Percentiles rank a stretch among this genome's conserved stretches.
Evolutionary conservation across 2,888 invertebrate genomes (phyloP).

Genomic region (Himalopsyche anomala): DNA sequence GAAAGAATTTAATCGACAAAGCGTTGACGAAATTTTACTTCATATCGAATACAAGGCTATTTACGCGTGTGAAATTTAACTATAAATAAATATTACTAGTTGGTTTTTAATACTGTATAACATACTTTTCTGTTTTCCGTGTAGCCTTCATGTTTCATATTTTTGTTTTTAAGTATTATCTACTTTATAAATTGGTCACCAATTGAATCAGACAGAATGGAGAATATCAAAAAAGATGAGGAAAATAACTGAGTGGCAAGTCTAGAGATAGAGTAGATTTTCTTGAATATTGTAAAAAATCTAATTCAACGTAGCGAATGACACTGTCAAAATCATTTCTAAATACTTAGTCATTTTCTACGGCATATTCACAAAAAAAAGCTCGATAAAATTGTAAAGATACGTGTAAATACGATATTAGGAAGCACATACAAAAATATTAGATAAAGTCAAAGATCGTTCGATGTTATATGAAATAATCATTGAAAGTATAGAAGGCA

Average conservation of each 20-base stretch:
- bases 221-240: not conserved
- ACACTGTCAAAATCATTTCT: slow-evolving; percentile 35
- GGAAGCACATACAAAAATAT: slow-evolving; percentile 35
- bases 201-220: slow-evolving; percentile 29
- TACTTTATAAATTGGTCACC: slow-evolving; percentile 29
- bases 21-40: not conserved
- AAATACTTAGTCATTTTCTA: slow-evolving; percentile 40
- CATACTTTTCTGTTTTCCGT: too few relatives aligned
- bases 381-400: slow-evolving; percentile 28
- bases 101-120: too few relatives aligned
- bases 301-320: slow-evolving; percentile 22
- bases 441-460: slow-evolving; percentile 22
- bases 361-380: slow-evolving; percentile 17
- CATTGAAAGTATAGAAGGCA: slow-evolving; percentile 7
- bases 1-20: not conserved
- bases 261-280: not conserved
- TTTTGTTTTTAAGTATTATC: not conserved
- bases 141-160: too few relatives aligned
- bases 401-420: slow-evolving; percentile 29
- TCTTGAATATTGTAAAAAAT: slow-evolving; percentile 36
- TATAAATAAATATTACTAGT: not conserved
- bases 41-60: not conserved
- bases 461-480: slow-evolving; percentile 16
- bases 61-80: not conserved
- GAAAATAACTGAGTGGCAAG: slow-evolving; percentile 34